Evolutionary conservation across 30 jellyfish, hydroid and myxozoan genomes (phyloP).

Genomic region (Nemopilema nomurai): DNA sequence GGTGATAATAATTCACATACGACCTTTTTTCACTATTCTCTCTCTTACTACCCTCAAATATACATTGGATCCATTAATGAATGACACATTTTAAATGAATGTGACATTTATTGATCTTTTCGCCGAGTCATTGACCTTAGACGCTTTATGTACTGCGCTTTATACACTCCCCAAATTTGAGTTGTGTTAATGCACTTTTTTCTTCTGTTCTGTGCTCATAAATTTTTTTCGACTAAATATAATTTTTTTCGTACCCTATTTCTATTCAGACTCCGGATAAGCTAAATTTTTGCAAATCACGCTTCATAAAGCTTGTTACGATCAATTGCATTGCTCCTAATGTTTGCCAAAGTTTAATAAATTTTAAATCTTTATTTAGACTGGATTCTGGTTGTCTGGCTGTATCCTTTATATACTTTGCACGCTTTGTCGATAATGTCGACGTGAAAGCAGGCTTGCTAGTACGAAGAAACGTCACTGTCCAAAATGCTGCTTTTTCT

Average conservation of each 20-base stretch:
- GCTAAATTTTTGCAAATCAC: neutral
- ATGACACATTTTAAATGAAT: neutral
- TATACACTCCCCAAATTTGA: no score
- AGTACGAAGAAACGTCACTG: neutral
- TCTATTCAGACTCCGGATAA: neutral
- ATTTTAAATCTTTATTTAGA: neutral
- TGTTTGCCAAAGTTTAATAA: neutral
- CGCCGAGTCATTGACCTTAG: no score
- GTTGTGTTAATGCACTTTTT: neutral
- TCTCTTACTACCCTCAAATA: neutral
- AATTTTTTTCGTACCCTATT: neutral
- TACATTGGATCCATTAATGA: neutral
- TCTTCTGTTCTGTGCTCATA: neutral
- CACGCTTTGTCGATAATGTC: neutral
- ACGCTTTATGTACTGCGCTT: no score
- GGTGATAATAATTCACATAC: no score
- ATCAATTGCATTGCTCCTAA: neutral
- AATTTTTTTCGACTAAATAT: neutral
- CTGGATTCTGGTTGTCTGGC: neutral
- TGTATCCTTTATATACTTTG: neutral
- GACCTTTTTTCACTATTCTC: no score
- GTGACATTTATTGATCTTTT: neutral
- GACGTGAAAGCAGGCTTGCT: neutral
- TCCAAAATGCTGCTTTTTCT: neutral
- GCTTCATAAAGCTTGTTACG: neutral